Evolutionary conservation across 2,113 vertebrate species (phyloP).

Genomic region (Apeltes quadracus): DNA sequence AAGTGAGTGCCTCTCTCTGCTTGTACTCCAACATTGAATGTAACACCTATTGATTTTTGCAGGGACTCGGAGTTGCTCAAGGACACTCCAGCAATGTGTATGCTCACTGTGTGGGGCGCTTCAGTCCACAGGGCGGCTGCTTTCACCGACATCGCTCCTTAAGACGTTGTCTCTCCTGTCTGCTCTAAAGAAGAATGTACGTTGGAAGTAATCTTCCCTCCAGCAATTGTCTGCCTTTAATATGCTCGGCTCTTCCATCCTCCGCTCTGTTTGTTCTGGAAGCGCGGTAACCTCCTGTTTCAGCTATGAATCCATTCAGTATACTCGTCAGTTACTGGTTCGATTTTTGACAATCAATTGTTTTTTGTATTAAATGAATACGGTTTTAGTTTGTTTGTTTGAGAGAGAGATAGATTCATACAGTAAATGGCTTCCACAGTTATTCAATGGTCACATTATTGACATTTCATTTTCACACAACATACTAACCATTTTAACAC

Average conservation of each 20-base stretch:
- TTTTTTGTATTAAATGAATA: background rate
- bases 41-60: conserved; percentile 1
- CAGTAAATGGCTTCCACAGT: background rate
- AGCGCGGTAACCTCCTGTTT: background rate
- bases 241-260: background rate
- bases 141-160: background rate
- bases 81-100: background rate
- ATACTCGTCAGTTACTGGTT: background rate
- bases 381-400: background rate
- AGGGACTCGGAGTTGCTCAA: conserved; percentile 2
- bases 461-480: background rate
- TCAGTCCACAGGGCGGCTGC: background rate
- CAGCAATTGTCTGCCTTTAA: background rate
- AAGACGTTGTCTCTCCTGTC: conserved; percentile 4
- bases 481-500: background rate
- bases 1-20: conserved; percentile 60
- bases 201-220: conserved; percentile 3
- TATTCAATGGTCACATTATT: background rate
- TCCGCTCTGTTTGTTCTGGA: background rate
- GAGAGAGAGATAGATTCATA: background rate
- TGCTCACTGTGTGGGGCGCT: background rate
- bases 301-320: background rate
- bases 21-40: background rate
- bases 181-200: background rate
- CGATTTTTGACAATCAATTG: background rate